Conservation (phyloP, 1,140 invertebrate species). For the Drosophila erecta region DNA sequence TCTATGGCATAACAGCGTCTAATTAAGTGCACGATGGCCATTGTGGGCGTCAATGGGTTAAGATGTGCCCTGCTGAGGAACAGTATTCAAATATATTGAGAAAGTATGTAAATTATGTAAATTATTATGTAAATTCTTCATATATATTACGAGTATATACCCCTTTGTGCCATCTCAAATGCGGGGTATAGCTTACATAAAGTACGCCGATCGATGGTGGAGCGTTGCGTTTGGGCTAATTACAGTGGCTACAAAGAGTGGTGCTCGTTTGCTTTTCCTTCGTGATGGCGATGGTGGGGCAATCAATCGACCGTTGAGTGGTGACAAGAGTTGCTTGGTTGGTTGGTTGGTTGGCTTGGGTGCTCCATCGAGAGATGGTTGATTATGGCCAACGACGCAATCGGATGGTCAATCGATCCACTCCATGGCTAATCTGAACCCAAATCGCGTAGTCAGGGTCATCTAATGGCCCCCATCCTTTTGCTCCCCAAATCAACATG, state of each 20-base stretch:
- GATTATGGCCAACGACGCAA: conserved; percentile 42
- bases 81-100: neutral
- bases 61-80: neutral
- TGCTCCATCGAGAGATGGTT: conserved; percentile 5
- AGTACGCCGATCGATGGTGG: conserved; percentile 31
- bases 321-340: conserved; percentile 14
- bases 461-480: conserved; percentile 3
- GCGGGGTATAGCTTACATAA: conserved; percentile 30
- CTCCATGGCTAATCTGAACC: conserved; percentile 17
- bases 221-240: conserved; percentile 43
- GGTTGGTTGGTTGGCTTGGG: neutral
- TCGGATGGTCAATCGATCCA: conserved; percentile 22
- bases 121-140: too few relatives aligned
- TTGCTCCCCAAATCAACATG: neutral
- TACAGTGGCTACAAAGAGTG: conserved; percentile 1
- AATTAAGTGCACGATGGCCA: conserved; percentile 8
- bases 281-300: conserved; percentile 4
- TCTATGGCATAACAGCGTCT: conserved; percentile 2
- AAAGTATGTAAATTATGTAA: too few relatives aligned
- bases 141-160: too few relatives aligned
- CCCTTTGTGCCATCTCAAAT: neutral
- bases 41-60: neutral
- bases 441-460: conserved; percentile 14
- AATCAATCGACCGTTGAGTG: conserved; percentile 43
- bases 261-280: conserved; percentile 1